These are phyloP conservation scores for Vanacampus margaritifer DNA, from an alignment of 2,113 vertebrate genomes.

Conservation along the genomic window DNA sequence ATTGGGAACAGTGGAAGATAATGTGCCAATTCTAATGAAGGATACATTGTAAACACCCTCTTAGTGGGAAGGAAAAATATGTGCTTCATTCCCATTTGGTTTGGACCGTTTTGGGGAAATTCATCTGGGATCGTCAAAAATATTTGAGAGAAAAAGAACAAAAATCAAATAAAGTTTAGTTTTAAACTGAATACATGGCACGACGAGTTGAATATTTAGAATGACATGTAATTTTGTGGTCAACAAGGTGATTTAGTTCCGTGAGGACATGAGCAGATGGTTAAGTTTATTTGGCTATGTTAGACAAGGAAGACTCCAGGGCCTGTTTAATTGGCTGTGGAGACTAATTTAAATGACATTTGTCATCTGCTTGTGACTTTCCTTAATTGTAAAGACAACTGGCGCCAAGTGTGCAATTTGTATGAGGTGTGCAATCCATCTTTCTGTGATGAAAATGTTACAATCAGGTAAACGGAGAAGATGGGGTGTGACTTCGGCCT, in stretches of 20 bases:
- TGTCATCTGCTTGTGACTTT: neutral
- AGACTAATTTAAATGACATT: neutral
- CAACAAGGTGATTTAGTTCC: neutral
- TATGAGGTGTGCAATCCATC: neutral
- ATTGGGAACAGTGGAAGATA: slow-evolving; percentile 26
- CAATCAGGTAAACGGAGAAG: neutral
- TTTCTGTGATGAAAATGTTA: neutral
- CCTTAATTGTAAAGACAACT: neutral
- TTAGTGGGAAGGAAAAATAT: slow-evolving; percentile 11
- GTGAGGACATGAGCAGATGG: neutral
- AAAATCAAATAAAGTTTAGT: neutral
- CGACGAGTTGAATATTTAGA: neutral
- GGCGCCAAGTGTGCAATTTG: neutral
- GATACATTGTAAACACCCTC: slow-evolving; percentile 31
- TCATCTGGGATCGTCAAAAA: slow-evolving; percentile 9
- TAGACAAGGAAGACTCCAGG: neutral
- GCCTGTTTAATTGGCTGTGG: neutral
- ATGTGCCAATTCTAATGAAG: slow-evolving; percentile 36
- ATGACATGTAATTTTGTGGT: neutral
- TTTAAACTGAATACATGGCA: slow-evolving; percentile 1
- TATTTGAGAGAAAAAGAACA: neutral
- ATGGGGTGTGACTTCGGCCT: neutral
- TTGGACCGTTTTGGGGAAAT: slow-evolving; percentile 16
- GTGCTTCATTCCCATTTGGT: slow-evolving; percentile 11
- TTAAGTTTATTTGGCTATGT: neutral